phyloP scores from a whole-genome alignment of 2,113 vertebrate genomes.

The Neopipo cinnamomea region DNA sequence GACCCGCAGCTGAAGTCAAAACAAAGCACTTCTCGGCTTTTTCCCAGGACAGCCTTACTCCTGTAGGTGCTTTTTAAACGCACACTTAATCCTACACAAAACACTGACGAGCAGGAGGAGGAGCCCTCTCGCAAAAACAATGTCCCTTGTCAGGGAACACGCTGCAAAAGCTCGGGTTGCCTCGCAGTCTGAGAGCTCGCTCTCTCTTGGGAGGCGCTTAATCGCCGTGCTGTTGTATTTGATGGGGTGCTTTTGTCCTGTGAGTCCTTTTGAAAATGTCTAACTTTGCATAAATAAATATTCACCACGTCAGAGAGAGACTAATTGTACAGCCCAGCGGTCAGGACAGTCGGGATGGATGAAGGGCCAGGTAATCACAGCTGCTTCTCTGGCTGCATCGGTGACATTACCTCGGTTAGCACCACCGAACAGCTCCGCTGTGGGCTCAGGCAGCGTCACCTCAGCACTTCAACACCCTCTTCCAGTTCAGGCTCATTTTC shows the following conservation, averaged over 20 bases:
- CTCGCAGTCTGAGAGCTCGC: not conserved
- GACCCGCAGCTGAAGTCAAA: not conserved
- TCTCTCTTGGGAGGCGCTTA: conserved; percentile 27
- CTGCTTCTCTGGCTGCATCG: not conserved
- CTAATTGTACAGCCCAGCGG: not conserved
- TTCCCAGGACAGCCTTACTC: not conserved
- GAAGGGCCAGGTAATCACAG: conserved; percentile 29
- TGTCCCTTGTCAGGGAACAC: not conserved
- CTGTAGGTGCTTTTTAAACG: not conserved
- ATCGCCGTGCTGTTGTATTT: not conserved
- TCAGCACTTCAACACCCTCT: not conserved
- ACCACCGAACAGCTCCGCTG: not conserved
- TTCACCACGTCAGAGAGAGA: not conserved
- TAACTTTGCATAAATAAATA: conserved; percentile 65
- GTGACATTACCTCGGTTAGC: not conserved
- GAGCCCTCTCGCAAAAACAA: not conserved
- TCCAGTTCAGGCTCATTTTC: not conserved
- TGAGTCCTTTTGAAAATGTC: conserved; percentile 14
- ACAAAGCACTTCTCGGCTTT: not conserved
- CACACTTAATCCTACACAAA: not conserved
- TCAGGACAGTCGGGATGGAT: not conserved
- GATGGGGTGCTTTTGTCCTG: conserved; percentile 32
- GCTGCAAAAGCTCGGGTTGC: not conserved
- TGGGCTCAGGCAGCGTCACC: not conserved
- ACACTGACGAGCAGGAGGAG: not conserved